Conservation (phyloP, 2,113 vertebrate species). For the Dendropsophus ebraccatus region DNA sequence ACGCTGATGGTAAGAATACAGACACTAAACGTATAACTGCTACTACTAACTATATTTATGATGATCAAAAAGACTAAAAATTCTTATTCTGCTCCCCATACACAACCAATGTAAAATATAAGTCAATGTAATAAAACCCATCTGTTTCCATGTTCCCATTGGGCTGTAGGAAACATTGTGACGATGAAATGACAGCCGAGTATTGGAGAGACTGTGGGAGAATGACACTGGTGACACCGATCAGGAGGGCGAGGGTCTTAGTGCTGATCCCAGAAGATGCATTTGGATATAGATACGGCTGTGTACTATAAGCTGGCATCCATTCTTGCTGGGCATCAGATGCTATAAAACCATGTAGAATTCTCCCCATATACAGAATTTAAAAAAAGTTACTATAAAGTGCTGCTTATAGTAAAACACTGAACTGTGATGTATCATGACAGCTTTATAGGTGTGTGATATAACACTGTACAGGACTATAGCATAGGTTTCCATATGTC, state of each 20-base stretch:
- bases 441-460: too few species aligned
- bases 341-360: background rate
- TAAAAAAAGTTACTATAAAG: background rate
- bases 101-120: too few species aligned
- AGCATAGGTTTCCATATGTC: too few species aligned
- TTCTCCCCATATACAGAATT: background rate
- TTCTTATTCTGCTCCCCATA: too few species aligned
- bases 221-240: background rate
- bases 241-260: background rate
- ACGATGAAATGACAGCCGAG: background rate
- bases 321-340: background rate
- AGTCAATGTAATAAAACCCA: too few species aligned
- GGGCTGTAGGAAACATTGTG: background rate
- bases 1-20: too few species aligned
- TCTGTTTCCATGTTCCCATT: too few species aligned
- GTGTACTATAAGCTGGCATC: background rate
- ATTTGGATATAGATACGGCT: conserved; percentile 29
- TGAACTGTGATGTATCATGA: too few species aligned
- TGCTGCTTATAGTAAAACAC: background rate
- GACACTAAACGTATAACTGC: too few species aligned
- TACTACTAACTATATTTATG: too few species aligned
- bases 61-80: too few species aligned
- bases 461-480: too few species aligned
- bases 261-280: conserved; percentile 39
- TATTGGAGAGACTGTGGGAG: background rate